A percentile compares a stretch with the other conserved stretches of the same genome.
Conservation (phyloP, 2,113 vertebrate genomes). For the Otis tarda region DNA sequence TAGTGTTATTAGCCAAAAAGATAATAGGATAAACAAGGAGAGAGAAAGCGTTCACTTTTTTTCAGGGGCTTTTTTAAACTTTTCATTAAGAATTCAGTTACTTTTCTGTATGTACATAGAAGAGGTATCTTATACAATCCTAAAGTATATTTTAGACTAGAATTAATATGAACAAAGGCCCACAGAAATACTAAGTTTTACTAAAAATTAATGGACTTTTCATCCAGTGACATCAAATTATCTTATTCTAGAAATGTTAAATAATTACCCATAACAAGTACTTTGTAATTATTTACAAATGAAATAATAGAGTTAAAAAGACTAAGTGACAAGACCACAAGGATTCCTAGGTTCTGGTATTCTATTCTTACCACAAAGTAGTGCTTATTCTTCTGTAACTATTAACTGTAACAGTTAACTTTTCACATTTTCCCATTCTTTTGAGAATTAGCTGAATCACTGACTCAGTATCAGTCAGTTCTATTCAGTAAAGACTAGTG, state of each 20-base stretch:
- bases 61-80: background rate
- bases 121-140: background rate
- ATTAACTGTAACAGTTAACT: background rate
- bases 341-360: background rate
- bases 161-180: background rate
- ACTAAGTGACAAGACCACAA: background rate
- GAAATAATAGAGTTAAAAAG: background rate
- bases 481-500: background rate
- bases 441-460: background rate
- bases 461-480: background rate
- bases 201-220: background rate
- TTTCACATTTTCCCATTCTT: background rate
- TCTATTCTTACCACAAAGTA: background rate
- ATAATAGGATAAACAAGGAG: background rate
- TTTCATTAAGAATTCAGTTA: background rate
- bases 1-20: background rate
- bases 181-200: background rate
- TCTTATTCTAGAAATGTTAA: background rate
- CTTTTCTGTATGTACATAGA: background rate
- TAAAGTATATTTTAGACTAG: background rate
- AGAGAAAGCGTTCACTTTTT: background rate
- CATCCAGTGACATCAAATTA: background rate
- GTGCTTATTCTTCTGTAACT: background rate
- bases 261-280: background rate
- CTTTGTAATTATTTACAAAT: background rate